phyloP scores from a whole-genome alignment of 1,140 invertebrate genomes.

The Drusus annulatus region DNA sequence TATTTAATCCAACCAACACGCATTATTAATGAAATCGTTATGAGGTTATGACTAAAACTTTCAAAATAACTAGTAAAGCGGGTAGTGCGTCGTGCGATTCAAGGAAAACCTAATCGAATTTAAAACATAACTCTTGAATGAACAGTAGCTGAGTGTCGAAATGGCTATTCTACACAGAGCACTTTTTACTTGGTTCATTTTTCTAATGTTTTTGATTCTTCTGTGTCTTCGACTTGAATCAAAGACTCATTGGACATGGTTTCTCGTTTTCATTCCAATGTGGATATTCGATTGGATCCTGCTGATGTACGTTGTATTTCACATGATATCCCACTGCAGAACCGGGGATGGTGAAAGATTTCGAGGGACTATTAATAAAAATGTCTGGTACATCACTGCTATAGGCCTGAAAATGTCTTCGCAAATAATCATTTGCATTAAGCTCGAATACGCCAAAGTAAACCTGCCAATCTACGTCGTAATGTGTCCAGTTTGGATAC shows the following conservation, averaged over 20 bases:
- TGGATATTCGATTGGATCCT: constrained; percentile 93
- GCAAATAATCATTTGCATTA: constrained; percentile 87
- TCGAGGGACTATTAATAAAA: constrained; percentile 76
- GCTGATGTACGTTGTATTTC: constrained; percentile 87
- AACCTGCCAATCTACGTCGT: constrained; percentile 77
- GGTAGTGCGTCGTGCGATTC: too few relatives aligned
- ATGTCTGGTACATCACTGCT: constrained; percentile 83
- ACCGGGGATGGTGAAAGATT: constrained; percentile 77
- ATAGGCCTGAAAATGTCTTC: constrained; percentile 84
- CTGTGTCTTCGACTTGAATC: constrained; percentile 87
- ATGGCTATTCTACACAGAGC: constrained; percentile 93
- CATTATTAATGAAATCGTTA: too few relatives aligned
- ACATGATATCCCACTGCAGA: constrained; percentile 88
- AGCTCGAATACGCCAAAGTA: constrained; percentile 81
- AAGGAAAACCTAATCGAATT: too few relatives aligned
- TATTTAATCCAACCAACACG: too few relatives aligned
- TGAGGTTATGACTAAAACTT: too few relatives aligned
- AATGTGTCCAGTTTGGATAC: constrained; percentile 85
- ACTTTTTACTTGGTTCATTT: constrained; percentile 92
- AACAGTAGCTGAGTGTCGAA: constrained; percentile 3
- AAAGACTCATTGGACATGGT: constrained; percentile 95
- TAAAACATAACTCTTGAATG: too few relatives aligned
- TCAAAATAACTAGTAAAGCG: too few relatives aligned
- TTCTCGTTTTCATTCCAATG: constrained; percentile 93
- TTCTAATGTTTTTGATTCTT: constrained; percentile 89